Evolutionary conservation across 2,113 vertebrate species (phyloP).

Genomic region (Drymodes brunneopygia): DNA sequence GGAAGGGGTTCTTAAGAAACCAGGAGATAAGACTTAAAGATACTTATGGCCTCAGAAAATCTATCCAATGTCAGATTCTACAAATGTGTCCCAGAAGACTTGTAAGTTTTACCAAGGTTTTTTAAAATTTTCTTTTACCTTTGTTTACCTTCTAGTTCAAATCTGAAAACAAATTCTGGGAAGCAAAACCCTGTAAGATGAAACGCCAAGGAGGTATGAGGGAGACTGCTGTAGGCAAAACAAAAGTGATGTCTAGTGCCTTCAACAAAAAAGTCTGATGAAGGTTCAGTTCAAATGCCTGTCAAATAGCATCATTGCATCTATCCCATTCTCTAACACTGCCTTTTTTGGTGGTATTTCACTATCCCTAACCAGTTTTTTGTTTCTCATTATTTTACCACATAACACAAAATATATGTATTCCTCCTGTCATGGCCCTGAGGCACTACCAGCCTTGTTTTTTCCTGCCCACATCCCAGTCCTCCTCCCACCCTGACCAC

Average conservation of each 20-base stretch:
- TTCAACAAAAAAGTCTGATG: neutral
- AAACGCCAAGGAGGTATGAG: neutral
- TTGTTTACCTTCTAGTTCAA: neutral
- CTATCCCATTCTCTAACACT: neutral
- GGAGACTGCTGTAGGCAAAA: neutral
- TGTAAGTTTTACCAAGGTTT: neutral
- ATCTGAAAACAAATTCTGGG: neutral
- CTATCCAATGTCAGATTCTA: neutral
- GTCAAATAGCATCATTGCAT: neutral
- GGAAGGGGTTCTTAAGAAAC: neutral
- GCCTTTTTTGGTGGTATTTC: neutral
- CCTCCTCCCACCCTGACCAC: rapidly evolving
- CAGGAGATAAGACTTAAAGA: neutral
- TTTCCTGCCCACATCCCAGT: neutral
- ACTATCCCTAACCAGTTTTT: neutral
- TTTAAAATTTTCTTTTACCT: neutral
- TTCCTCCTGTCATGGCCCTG: rapidly evolving
- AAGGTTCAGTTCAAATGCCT: neutral
- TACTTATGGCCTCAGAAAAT: neutral
- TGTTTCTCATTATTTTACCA: neutral
- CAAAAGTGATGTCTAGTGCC: neutral
- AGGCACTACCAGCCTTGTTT: rapidly evolving
- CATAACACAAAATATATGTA: rapidly evolving
- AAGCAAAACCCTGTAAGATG: neutral
- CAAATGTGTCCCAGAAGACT: neutral